These are phyloP conservation scores for Uloborus diversus DNA, from an alignment of 1,140 invertebrate species.

Conservation along the genomic window DNA sequence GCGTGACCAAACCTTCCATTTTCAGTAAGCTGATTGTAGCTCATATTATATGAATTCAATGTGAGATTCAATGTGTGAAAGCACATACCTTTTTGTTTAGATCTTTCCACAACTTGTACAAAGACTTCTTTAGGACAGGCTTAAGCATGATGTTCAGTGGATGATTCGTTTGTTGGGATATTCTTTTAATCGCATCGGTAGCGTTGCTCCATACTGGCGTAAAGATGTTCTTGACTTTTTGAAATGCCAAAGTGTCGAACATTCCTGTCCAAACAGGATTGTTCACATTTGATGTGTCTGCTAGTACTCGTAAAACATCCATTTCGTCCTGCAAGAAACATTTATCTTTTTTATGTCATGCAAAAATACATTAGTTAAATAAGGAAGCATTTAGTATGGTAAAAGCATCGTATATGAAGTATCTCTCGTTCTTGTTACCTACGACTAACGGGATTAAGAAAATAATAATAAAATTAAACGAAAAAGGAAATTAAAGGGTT, in stretches of 20 bases:
- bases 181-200: neutral
- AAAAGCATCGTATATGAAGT: too few relatives aligned
- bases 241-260: neutral
- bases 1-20: too few relatives aligned
- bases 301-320: neutral
- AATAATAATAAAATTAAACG: too few relatives aligned
- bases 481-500: too few relatives aligned
- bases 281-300: neutral
- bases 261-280: slow-evolving; percentile 5
- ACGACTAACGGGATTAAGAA: too few relatives aligned
- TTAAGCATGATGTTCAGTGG: slow-evolving; percentile 4
- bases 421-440: too few relatives aligned
- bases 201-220: neutral
- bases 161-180: neutral
- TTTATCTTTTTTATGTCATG: neutral
- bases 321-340: neutral
- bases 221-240: neutral
- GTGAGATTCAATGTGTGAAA: too few relatives aligned
- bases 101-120: neutral
- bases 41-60: too few relatives aligned
- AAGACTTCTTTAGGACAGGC: neutral
- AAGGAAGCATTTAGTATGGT: too few relatives aligned
- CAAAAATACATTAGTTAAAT: too few relatives aligned
- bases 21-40: too few relatives aligned
- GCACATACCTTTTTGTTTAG: neutral